Conservation (phyloP, 2,113 vertebrate genomes). For the Lipotes vexillifer region DNA sequence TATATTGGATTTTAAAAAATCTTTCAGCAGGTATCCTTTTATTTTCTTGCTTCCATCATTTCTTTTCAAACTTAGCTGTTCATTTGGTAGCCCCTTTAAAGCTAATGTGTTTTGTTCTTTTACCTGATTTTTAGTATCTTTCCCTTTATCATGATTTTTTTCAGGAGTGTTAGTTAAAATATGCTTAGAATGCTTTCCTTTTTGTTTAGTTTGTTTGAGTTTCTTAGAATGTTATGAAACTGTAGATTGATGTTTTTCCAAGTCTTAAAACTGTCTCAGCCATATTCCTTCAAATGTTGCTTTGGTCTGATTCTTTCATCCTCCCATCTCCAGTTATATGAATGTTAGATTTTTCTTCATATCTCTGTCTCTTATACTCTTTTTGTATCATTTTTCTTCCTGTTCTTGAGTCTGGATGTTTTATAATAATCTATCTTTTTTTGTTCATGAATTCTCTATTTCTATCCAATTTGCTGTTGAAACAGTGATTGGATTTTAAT, state of each 20-base stretch:
- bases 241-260: background rate
- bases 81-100: background rate
- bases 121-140: background rate
- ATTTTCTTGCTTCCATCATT: background rate
- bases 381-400: background rate
- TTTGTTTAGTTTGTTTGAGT: background rate
- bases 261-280: background rate
- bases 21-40: background rate
- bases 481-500: background rate
- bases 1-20: background rate
- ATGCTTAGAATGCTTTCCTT: background rate
- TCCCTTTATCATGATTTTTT: background rate
- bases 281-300: background rate
- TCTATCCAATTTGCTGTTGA: background rate
- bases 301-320: background rate
- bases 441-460: background rate
- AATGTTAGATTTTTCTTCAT: background rate
- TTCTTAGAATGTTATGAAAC: background rate
- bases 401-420: background rate
- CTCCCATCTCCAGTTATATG: background rate
- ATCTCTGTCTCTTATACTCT: background rate
- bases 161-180: background rate
- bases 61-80: background rate
- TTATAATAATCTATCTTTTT: background rate
- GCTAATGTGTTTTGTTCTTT: background rate